phyloP scores from a whole-genome alignment of 2,113 vertebrate species.

The Anguilla japonica region DNA sequence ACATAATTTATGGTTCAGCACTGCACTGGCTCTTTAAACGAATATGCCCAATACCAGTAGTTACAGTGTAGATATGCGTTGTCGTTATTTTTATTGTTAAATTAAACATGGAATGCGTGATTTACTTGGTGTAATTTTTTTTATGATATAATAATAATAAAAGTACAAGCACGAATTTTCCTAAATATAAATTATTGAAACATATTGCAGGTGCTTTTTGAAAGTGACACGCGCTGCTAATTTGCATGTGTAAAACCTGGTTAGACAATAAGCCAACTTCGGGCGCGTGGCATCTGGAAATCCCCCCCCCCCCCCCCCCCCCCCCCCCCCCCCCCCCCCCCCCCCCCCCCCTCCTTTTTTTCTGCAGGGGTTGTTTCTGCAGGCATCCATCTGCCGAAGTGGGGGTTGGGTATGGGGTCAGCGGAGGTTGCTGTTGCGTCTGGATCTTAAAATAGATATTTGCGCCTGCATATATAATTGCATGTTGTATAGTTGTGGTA shows the following conservation, averaged over 20 bases:
- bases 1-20: no score
- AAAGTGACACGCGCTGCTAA: conserved; percentile 74
- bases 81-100: not conserved
- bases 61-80: no score
- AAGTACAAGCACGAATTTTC: not conserved
- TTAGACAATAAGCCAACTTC: conserved; percentile 58
- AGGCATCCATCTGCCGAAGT: conserved; percentile 76
- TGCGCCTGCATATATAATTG: not conserved
- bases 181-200: not conserved
- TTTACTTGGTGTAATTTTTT: not conserved
- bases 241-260: conserved; percentile 75
- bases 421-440: conserved; percentile 28
- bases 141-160: not conserved
- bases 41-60: no score
- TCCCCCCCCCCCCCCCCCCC: conserved; percentile 44
- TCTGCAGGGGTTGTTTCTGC: conserved; percentile 60
- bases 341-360: conserved; percentile 36
- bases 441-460: conserved; percentile 17
- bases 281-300: conserved; percentile 83
- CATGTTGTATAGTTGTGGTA: no score
- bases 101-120: not conserved
- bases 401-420: conserved; percentile 37
- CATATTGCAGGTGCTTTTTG: conserved; percentile 41
- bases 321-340: no score
- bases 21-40: no score